A percentile compares a stretch with the other conserved stretches of the same genome.
Conservation (phyloP, 1,140 invertebrate species). For the Drosophila malerkotliana region DNA sequence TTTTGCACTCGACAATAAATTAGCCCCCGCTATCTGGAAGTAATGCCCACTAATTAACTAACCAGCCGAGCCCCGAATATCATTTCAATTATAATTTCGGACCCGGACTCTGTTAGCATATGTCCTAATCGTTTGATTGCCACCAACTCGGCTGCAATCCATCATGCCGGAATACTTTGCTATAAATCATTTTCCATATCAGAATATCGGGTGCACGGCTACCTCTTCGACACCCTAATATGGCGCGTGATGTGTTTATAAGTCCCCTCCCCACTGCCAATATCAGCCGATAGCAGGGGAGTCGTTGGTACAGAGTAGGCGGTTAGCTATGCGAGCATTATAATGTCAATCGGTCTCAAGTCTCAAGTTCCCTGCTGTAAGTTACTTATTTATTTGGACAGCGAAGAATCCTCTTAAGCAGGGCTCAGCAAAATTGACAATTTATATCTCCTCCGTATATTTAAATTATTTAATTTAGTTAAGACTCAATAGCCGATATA, state of each 20-base stretch:
- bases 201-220: conserved; percentile 27
- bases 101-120: conserved; percentile 40
- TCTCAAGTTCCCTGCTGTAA: background rate
- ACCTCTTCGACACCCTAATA: conserved; percentile 13
- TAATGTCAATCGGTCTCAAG: background rate
- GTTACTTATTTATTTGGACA: background rate
- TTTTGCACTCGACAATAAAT: conserved; percentile 58
- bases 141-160: conserved; percentile 52
- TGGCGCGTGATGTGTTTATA: conserved; percentile 54
- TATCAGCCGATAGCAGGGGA: conserved; percentile 18
- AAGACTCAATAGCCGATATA: conserved; percentile 1
- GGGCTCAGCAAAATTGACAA: background rate
- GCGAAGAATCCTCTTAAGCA: background rate
- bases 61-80: conserved; percentile 1
- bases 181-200: conserved; percentile 67
- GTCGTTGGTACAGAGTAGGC: background rate
- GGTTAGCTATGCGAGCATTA: background rate
- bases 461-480: conserved; percentile 4
- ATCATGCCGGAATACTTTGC: conserved; percentile 43
- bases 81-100: background rate
- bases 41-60: conserved; percentile 30
- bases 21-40: conserved; percentile 14
- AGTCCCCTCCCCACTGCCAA: conserved; percentile 6
- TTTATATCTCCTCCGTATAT: background rate
- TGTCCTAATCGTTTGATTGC: conserved; percentile 66